Evolutionary conservation across 2,113 vertebrate genomes (phyloP).

Genomic region (Opisthocomus hoazin): DNA sequence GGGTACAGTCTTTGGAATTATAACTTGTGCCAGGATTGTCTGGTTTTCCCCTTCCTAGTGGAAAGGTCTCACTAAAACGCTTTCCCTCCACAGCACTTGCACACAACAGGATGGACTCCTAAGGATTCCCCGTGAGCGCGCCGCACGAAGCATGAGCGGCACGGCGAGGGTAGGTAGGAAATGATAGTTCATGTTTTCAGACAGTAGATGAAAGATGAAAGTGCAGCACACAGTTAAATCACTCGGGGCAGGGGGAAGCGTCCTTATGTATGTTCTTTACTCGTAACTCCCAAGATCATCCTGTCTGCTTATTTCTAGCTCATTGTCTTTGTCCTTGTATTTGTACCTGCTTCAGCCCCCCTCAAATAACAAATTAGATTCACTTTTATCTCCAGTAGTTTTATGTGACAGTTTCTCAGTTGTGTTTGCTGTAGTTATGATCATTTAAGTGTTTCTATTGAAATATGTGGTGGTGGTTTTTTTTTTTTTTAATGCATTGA

Average conservation of each 20-base stretch:
- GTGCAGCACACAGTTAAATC: not conserved
- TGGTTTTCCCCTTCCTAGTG: not conserved
- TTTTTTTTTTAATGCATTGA: not conserved
- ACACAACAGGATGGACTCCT: rapidly evolving
- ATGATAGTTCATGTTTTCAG: not conserved
- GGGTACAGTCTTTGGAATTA: not conserved
- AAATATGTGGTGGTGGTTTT: not conserved
- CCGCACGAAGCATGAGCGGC: rapidly evolving
- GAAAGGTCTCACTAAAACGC: not conserved
- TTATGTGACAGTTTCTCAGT: not conserved
- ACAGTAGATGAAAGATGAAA: not conserved
- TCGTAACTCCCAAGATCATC: not conserved
- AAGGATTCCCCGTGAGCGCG: not conserved
- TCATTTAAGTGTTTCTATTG: not conserved
- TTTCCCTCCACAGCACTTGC: not conserved
- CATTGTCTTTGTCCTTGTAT: not conserved
- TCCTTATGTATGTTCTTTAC: not conserved
- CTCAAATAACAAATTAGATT: not conserved
- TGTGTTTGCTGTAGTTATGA: not conserved
- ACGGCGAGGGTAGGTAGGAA: not conserved
- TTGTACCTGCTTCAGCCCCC: not conserved
- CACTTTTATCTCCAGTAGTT: not conserved
- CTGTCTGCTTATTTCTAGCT: not conserved
- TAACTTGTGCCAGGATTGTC: not conserved
- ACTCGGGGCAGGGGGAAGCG: not conserved